These are phyloP conservation scores for Nothoprocta pentlandii DNA, from an alignment of 2,113 vertebrate species.

Conservation along the genomic window DNA sequence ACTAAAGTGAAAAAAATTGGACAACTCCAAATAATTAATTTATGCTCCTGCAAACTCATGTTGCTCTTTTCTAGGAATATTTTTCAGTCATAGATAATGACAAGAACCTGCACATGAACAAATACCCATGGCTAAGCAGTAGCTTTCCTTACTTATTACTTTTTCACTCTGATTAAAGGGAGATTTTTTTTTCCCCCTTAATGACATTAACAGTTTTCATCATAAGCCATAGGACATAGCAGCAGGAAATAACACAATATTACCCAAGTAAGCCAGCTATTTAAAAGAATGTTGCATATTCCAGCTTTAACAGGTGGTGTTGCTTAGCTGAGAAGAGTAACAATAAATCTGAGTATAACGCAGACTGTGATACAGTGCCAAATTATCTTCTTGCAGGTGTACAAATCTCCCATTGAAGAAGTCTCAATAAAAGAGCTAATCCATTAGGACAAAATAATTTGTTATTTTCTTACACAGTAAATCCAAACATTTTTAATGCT, in stretches of 20 bases:
- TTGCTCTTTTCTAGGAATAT: neutral
- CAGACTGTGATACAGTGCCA: neutral
- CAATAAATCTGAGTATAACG: neutral
- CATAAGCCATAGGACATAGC: neutral
- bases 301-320: neutral
- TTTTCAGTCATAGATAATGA: neutral
- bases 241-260: neutral
- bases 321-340: neutral
- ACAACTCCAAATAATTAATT: neutral
- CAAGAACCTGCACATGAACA: neutral
- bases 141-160: neutral
- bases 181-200: neutral
- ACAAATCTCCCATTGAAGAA: neutral
- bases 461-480: neutral
- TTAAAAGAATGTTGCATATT: neutral
- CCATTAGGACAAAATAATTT: neutral
- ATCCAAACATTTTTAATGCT: neutral
- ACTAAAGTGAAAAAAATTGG: neutral
- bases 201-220: neutral
- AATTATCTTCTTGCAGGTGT: neutral
- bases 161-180: slow-evolving; percentile 15
- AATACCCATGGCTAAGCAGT: neutral
- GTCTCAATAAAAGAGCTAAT: neutral
- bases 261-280: neutral
- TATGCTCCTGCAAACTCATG: neutral